These are phyloP conservation scores for Gobio gobio DNA, from an alignment of 2,113 vertebrate species.

Conservation along the genomic window DNA sequence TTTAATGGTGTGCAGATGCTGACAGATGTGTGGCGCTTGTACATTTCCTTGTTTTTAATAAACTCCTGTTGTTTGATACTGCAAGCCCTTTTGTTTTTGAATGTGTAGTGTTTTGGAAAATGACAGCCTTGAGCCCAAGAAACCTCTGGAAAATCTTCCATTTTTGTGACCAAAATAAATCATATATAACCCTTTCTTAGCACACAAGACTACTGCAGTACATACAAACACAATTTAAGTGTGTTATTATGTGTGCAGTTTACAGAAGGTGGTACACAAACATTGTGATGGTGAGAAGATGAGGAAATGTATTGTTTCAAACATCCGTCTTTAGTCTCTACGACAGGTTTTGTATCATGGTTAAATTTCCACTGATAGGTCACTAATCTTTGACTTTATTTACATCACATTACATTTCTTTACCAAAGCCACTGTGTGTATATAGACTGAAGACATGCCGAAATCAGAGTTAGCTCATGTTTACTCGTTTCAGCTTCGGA, in stretches of 20 bases:
- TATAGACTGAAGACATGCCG: not conserved
- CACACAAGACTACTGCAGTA: not conserved
- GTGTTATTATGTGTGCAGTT: not conserved
- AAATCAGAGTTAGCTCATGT: not conserved
- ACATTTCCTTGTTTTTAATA: conserved; percentile 33
- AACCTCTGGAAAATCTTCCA: not conserved
- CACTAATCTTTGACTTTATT: not conserved
- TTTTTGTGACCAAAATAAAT: not conserved
- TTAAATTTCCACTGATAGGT: not conserved
- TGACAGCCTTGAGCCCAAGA: not conserved
- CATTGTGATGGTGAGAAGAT: not conserved
- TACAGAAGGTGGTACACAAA: not conserved
- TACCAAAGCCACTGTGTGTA: not conserved
- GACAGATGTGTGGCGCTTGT: not conserved
- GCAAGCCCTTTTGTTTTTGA: not conserved
- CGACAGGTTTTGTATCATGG: not conserved
- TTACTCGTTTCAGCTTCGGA: not conserved
- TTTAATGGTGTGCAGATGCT: not conserved
- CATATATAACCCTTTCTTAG: not conserved
- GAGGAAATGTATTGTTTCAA: not conserved
- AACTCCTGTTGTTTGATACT: conserved; percentile 20
- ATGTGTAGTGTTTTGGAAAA: not conserved
- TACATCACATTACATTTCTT: not conserved
- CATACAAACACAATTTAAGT: not conserved
- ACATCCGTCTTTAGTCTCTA: not conserved